Base-by-base conservation (phyloP, 2,797 vertebrate species). In the Delichon dasypus region DNA sequence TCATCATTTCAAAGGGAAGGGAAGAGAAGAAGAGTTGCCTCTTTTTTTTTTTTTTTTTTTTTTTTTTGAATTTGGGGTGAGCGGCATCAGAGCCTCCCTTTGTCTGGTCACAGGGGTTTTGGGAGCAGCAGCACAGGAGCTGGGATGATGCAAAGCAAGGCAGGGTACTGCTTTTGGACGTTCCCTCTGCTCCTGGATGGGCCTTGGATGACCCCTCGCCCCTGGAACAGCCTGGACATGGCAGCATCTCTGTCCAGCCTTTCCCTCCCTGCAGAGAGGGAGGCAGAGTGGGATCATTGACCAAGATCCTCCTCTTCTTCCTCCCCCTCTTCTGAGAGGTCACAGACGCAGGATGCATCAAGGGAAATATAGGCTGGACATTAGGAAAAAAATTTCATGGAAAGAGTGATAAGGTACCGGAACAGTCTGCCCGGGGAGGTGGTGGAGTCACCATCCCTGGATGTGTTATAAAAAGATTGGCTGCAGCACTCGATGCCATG, bases 171-270 rank as follows among this genome's bases (percentile, higher is more conserved):
- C n/a, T 45, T 29, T 75, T 1, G 3, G 55, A 5, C 2, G 1
- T 14, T 54, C 36, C 13, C 10, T 38, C 26, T 5, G 19, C 27
- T 85, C 21, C 47, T 32, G 25, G 6, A 42, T 50, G 34, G 2
- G 27, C 14, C 53, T n/a, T 29, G 50, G 47, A 54, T n/a, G 26
- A 44, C n/a, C 3, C 29, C 45, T 42, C 0, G 0, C 1, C 42
- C 16, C 18, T 30, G 32, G 34, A 70, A 48, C 65, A 54, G 25
- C 15, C 42, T 16, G 20, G 40, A 9, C 9, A 1, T 7, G 8
- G 38, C 5, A 32, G 42, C 47, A 74, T 45, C 38, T 47, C 42
- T 40, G 40, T 42, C 1, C 30, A 71, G 47, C 42, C 61, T 21
- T 34, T 38, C 17, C 20, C 20, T 61, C 21, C 38, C 30, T 17